Percentiles rank a stretch among this genome's conserved stretches.
Evolutionary conservation across 2,113 vertebrate species (phyloP).

Genomic region (Microcebus ravelobensis): DNA sequence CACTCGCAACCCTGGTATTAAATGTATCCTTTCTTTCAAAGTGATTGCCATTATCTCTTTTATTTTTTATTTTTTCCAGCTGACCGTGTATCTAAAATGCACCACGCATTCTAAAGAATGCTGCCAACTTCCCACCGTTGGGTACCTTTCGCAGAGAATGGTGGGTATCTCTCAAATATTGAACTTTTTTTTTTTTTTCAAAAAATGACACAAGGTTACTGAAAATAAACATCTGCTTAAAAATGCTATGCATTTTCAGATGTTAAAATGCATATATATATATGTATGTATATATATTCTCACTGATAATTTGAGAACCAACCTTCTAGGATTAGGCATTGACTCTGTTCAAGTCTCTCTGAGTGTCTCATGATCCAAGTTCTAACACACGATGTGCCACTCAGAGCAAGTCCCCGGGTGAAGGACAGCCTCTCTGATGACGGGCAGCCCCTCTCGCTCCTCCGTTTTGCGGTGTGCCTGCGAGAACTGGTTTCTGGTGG

Average conservation of each 20-base stretch:
- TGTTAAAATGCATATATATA: not conserved
- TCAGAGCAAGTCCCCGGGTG: conserved; percentile 58
- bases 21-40: not conserved
- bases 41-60: rapidly evolving
- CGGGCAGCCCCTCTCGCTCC: conserved; percentile 75
- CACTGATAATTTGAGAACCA: not conserved
- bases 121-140: rapidly evolving
- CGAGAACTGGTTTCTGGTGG: conserved; percentile 77
- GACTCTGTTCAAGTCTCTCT: conserved; percentile 74
- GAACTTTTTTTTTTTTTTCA: not conserved
- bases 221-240: conserved; percentile 25
- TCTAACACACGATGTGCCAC: conserved; percentile 64
- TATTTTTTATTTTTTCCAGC: not conserved
- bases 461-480: conserved; percentile 74
- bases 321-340: conserved; percentile 18
- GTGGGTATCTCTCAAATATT: not conserved
- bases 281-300: not conserved
- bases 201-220: not conserved
- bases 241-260: not conserved
- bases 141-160: not conserved
- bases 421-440: conserved; percentile 65
- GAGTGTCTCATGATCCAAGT: conserved; percentile 59
- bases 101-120: not conserved
- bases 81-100: not conserved
- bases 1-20: not conserved